These are phyloP conservation scores for Brachynemurus nebulosus DNA, from an alignment of 2,888 invertebrate species.

Conservation along the genomic window DNA sequence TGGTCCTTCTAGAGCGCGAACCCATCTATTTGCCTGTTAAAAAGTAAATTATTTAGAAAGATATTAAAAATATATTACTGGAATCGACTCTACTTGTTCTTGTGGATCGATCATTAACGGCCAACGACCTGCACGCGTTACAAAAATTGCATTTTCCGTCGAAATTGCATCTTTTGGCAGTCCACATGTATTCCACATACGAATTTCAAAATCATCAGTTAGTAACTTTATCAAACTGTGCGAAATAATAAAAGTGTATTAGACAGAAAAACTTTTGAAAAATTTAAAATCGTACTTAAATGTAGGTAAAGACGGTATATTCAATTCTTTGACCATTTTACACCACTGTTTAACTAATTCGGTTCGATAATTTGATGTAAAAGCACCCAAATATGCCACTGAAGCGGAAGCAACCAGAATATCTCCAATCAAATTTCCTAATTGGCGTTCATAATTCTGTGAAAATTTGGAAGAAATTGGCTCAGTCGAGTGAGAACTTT, in stretches of 20 bases:
- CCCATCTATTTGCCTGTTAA: constrained; percentile 73
- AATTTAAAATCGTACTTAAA: constrained; percentile 38
- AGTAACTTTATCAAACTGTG: constrained; percentile 53
- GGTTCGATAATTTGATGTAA: constrained; percentile 57
- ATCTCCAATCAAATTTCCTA: constrained; percentile 70
- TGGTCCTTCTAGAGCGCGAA: constrained; percentile 70
- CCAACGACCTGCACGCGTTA: constrained; percentile 69
- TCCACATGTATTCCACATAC: constrained; percentile 81
- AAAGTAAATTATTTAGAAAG: constrained; percentile 4
- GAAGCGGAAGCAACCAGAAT: constrained; percentile 75
- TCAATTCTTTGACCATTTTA: constrained; percentile 42
- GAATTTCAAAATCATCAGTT: constrained; percentile 75
- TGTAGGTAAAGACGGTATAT: constrained; percentile 55
- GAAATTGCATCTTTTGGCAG: constrained; percentile 78
- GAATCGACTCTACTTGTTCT: constrained; percentile 51
- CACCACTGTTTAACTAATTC: constrained; percentile 58
- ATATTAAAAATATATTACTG: constrained; percentile 1
- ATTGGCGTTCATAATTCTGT: constrained; percentile 47
- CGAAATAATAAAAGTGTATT: constrained; percentile 18
- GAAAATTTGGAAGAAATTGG: constrained; percentile 11
- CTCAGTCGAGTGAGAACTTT: neutral
- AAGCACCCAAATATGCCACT: constrained; percentile 85
- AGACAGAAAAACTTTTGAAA: constrained; percentile 1
- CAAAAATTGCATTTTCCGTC: constrained; percentile 85
- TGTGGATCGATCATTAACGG: constrained; percentile 92